Evolutionary conservation across 2,113 vertebrate genomes (phyloP).

Genomic region (Tapirus terrestris): DNA sequence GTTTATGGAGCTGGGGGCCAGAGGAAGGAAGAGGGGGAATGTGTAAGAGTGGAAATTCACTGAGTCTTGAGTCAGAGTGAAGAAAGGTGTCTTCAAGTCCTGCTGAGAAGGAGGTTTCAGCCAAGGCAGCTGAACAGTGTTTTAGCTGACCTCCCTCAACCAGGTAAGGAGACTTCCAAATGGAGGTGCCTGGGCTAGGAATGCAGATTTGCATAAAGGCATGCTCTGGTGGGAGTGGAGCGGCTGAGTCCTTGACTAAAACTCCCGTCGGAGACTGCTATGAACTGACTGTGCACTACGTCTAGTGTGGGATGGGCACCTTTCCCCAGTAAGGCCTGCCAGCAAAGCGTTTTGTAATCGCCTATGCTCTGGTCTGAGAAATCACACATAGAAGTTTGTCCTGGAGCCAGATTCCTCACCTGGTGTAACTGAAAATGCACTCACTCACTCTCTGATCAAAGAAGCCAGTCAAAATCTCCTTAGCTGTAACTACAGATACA

Average conservation of each 20-base stretch:
- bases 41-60: not conserved
- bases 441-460: not conserved
- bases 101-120: not conserved
- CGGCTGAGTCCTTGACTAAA: not conserved
- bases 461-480: not conserved
- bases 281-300: not conserved
- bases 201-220: not conserved
- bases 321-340: not conserved
- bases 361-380: not conserved
- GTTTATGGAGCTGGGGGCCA: not conserved
- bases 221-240: not conserved
- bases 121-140: not conserved
- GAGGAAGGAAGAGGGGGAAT: not conserved
- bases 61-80: not conserved
- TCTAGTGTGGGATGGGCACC: not conserved
- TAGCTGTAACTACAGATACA: not conserved
- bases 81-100: not conserved
- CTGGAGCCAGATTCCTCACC: not conserved
- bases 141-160: not conserved
- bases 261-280: not conserved
- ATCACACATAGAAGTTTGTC: not conserved
- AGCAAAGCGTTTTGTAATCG: not conserved
- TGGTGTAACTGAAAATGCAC: not conserved
- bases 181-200: not conserved
- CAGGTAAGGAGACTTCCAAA: not conserved